These are phyloP conservation scores for Ceratoteleas bidentatus DNA, from an alignment of 1,140 invertebrate genomes.

Conservation along the genomic window DNA sequence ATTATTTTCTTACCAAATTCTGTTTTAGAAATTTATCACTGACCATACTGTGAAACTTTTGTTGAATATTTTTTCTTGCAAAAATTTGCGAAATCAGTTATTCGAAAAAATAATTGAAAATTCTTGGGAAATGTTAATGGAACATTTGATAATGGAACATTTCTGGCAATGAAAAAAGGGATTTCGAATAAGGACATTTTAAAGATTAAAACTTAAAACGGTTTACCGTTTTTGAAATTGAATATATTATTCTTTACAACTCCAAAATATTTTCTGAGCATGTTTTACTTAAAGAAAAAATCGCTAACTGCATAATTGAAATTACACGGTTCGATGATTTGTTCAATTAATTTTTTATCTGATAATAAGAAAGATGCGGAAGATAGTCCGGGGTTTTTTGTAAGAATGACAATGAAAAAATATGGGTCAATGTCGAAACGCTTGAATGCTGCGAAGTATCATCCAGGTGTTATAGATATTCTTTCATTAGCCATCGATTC, in stretches of 20 bases:
- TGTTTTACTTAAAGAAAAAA: conserved; percentile 3
- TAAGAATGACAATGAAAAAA: conserved; percentile 55
- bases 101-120: no score
- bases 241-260: not conserved
- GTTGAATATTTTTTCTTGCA: no score
- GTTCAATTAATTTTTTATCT: conserved; percentile 30
- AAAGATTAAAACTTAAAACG: no score
- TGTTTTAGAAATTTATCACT: not conserved
- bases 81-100: no score
- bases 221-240: no score
- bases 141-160: no score
- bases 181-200: no score
- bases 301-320: conserved; percentile 15
- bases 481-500: conserved; percentile 53
- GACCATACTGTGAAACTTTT: no score
- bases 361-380: conserved; percentile 43
- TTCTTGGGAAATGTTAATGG: no score
- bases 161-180: no score
- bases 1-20: no score
- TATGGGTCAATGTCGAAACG: conserved; percentile 60
- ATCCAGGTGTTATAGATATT: conserved; percentile 56
- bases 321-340: conserved; percentile 34
- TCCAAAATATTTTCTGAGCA: not conserved
- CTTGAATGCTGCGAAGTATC: conserved; percentile 54
- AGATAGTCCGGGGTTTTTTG: conserved; percentile 43